Evolutionary conservation across 2,888 invertebrate species (phyloP), one percentile per base, ranked within the genome.

Genomic region (Magallana nippona): DNA sequence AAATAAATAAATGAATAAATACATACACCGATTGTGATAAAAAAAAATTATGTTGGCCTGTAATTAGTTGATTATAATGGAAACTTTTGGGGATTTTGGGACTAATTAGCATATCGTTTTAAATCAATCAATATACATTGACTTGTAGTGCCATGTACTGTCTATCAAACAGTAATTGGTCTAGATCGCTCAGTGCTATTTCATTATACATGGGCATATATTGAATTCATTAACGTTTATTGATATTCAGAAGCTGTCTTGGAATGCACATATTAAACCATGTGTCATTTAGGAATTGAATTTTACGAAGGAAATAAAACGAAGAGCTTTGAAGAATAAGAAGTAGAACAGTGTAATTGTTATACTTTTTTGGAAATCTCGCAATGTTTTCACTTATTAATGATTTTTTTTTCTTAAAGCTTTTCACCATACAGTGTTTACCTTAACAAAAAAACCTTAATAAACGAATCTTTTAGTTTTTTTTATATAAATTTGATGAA

Each of bases 181-280:
- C 32, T 71, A 27, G 71, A 27, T 71, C 71, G 19, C 27, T 27
- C 13, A 71, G 71, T 71, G 71, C 71, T 71, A 27, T 2, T 71
- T 71, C 71, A 71, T 71, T 15, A 71, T 19, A 71, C 71, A 71
- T 71, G 71, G 32, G 71, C 71, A 71, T 71, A 71, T 27, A 27
- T 71, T 71, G 71, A 71, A 71, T 71, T 27, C 71, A 71, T 71
- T 71, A 71, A 27, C 13, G 19, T 15, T 27, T 13, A 71, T 71
- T 71, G 71, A 71, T 71, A 71, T 71, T 71, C 71, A 27, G 71
- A 15, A 27, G 13, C 3, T 60, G 15, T 27, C 22, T 71, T 22
- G 13, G 71, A 71, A 71, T 11, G 71, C 71, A 27, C 3, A 27
- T 71, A 2, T 15, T 13, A 10, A 71, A 27, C 15, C 10, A 22